Evolutionary conservation across 2,797 vertebrate species (phyloP).

Genomic region (Dromococcyx pavoninus): DNA sequence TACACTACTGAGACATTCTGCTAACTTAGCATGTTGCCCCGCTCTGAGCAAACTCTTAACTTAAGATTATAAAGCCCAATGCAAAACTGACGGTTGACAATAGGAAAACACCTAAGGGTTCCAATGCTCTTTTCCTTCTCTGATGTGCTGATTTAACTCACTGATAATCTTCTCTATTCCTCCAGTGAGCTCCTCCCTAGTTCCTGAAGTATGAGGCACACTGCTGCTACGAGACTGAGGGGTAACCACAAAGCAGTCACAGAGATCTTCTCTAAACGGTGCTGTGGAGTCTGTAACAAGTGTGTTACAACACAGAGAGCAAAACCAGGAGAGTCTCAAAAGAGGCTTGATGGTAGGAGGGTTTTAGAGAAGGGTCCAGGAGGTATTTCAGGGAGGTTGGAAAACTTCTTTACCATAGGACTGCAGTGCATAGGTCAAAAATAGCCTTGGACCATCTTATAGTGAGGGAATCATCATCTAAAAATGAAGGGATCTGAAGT

Average conservation of each 20-base stretch:
- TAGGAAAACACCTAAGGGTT: not conserved
- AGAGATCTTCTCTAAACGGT: not conserved
- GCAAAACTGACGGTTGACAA: not conserved
- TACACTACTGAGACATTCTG: not conserved
- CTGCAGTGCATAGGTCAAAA: not conserved
- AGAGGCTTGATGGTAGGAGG: not conserved
- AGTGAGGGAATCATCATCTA: not conserved
- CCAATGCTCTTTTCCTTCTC: not conserved
- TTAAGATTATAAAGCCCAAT: not conserved
- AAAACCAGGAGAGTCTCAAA: not conserved
- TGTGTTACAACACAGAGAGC: fast-evolving
- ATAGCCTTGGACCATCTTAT: not conserved
- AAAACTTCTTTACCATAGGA: not conserved
- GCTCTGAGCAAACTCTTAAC: not conserved
- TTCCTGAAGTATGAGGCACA: not conserved
- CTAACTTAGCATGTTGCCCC: not conserved
- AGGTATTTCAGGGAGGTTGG: not conserved
- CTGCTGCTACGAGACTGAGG: not conserved
- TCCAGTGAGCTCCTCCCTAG: not conserved
- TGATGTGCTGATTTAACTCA: not conserved
- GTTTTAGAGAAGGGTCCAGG: not conserved
- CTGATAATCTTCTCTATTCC: not conserved
- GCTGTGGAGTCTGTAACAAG: not conserved
- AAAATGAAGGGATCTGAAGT: not conserved
- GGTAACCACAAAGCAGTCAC: not conserved